These are phyloP conservation scores for Poeciliopsis prolifica DNA, from an alignment of 2,113 vertebrate species.

Conservation along the genomic window DNA sequence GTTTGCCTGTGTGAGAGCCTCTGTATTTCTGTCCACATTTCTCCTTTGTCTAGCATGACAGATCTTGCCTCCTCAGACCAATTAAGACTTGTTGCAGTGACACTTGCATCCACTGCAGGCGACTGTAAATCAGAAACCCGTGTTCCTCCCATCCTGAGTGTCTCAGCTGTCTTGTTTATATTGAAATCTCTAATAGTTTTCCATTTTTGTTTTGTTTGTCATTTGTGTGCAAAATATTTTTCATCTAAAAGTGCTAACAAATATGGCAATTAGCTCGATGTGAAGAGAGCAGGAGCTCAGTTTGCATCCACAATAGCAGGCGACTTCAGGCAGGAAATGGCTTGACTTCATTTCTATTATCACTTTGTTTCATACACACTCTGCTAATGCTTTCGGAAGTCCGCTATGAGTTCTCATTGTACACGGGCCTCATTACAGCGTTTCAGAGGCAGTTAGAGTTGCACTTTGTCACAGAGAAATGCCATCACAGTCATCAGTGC, in stretches of 20 bases:
- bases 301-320: constrained; percentile 34
- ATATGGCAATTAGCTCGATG: constrained; percentile 63
- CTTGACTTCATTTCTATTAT: constrained; percentile 49
- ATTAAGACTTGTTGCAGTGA: constrained; percentile 52
- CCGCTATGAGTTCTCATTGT: constrained; percentile 30
- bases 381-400: constrained; percentile 44
- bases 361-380: constrained; percentile 42
- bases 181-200: constrained; percentile 38
- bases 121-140: constrained; percentile 37
- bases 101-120: constrained; percentile 36
- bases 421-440: constrained; percentile 41
- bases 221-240: constrained; percentile 38
- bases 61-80: constrained; percentile 52
- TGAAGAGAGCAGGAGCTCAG: constrained; percentile 40
- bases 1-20: neutral
- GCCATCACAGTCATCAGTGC: constrained; percentile 36
- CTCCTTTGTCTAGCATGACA: constrained; percentile 46
- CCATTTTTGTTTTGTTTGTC: constrained; percentile 37
- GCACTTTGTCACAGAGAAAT: constrained; percentile 33
- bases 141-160: constrained; percentile 24
- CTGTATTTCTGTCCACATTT: constrained; percentile 21
- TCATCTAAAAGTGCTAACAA: constrained; percentile 61
- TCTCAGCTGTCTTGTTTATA: constrained; percentile 47
- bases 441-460: constrained; percentile 32
- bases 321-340: constrained; percentile 49